A percentile compares a stretch with the other conserved stretches of the same genome.
phyloP scores from a whole-genome alignment of 2,797 vertebrate species.

The Onychomys torridus region DNA sequence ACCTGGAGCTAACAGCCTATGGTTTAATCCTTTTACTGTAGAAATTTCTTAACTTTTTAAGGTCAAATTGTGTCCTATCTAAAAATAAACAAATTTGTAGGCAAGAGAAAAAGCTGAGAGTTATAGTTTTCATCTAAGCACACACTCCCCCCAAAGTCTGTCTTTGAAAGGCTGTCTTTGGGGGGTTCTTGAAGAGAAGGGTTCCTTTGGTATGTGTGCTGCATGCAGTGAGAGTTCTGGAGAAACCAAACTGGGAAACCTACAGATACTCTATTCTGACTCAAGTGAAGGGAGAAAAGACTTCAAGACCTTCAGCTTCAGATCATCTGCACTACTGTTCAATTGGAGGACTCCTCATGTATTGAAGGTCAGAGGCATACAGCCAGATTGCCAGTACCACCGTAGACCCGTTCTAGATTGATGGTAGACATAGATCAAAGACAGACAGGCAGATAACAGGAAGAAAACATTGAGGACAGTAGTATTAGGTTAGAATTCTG shows the following conservation, averaged over 20 bases:
- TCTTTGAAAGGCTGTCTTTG: neutral
- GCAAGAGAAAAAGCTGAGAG: slow-evolving; percentile 29
- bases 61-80: neutral
- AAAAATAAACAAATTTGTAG: slow-evolving; percentile 22
- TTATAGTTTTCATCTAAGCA: neutral
- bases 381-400: neutral
- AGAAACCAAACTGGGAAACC: neutral
- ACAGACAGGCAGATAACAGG: neutral
- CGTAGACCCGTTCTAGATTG: neutral
- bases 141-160: rapidly evolving
- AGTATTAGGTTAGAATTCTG: neutral
- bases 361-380: neutral
- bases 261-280: neutral
- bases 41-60: slow-evolving; percentile 53
- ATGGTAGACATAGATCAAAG: too few relatives aligned
- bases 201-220: neutral
- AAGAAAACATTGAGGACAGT: neutral
- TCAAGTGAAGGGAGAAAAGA: neutral
- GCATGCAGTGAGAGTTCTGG: rapidly evolving
- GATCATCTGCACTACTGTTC: neutral
- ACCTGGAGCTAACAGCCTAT: neutral
- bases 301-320: neutral
- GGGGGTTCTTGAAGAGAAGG: neutral
- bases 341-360: rapidly evolving
- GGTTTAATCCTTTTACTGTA: slow-evolving; percentile 51